Conservation (phyloP, 2,113 vertebrate species). For the Dendrocopos noguchii region DNA sequence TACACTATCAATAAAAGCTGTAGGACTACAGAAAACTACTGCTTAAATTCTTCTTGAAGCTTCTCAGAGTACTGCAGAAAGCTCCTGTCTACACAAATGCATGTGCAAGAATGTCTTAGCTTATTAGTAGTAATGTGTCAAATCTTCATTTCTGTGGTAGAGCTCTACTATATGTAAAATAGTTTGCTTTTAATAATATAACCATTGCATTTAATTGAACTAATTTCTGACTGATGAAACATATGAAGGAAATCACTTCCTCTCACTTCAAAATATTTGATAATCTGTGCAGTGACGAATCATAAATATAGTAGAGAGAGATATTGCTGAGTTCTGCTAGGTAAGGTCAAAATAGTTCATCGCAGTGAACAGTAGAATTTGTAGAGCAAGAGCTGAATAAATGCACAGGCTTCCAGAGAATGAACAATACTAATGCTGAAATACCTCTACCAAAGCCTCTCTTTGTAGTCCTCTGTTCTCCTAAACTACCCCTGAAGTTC, state of each 20-base stretch:
- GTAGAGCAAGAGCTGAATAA: not conserved
- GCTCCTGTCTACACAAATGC: not conserved
- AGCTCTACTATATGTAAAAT: not conserved
- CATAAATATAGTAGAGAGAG: not conserved
- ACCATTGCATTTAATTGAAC: not conserved
- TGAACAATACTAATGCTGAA: not conserved
- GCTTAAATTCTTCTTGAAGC: not conserved
- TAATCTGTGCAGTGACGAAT: not conserved
- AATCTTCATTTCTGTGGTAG: not conserved
- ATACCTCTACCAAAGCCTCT: not conserved
- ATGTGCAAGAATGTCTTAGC: not conserved
- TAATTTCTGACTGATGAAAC: conserved; percentile 18
- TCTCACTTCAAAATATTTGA: not conserved
- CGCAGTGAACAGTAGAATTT: not conserved
- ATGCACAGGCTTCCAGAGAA: not conserved
- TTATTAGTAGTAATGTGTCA: not conserved
- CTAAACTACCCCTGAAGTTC: not conserved
- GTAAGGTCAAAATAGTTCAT: not conserved
- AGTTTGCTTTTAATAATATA: not conserved
- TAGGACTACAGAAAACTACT: not conserved
- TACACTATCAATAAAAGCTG: not conserved
- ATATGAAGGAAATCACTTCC: not conserved
- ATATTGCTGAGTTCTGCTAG: not conserved
- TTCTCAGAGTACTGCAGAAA: not conserved
- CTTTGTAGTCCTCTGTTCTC: not conserved